phyloP scores from a whole-genome alignment of 2,888 invertebrate species.

The Athripsodes cinereus region DNA sequence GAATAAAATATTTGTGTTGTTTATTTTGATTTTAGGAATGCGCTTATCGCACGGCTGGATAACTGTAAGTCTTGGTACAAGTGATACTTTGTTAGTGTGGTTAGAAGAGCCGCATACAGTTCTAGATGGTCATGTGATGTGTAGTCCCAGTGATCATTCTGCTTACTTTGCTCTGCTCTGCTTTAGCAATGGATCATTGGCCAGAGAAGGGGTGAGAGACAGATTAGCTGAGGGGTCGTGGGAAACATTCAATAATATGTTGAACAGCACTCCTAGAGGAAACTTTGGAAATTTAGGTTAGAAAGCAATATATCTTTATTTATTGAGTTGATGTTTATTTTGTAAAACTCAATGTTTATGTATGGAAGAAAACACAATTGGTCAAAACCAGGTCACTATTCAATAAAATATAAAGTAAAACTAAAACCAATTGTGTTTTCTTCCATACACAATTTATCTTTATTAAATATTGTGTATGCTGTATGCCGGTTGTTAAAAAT shows the following conservation, averaged over 20 bases:
- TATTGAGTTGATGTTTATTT: no score
- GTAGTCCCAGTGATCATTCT: slow-evolving; percentile 72
- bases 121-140: slow-evolving; percentile 78
- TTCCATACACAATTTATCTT: no score
- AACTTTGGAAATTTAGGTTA: slow-evolving; percentile 88
- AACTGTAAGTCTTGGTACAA: slow-evolving; percentile 87
- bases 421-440: no score
- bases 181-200: slow-evolving; percentile 91
- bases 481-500: no score
- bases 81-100: slow-evolving; percentile 85
- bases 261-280: slow-evolving; percentile 80
- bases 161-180: slow-evolving; percentile 87
- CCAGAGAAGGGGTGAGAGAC: slow-evolving; percentile 77
- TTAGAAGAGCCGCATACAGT: slow-evolving; percentile 61
- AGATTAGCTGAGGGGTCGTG: slow-evolving; percentile 70
- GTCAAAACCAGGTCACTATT: no score
- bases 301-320: no score
- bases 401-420: no score
- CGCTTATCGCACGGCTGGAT: slow-evolving; percentile 74
- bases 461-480: no score
- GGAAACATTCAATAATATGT: slow-evolving; percentile 75
- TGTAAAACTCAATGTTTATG: no score
- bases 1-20: not conserved
- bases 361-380: no score
- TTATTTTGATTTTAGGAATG: slow-evolving; percentile 53